Base-by-base conservation (phyloP, 2,888 invertebrate genomes). In the Blastobasis adustella region DNA sequence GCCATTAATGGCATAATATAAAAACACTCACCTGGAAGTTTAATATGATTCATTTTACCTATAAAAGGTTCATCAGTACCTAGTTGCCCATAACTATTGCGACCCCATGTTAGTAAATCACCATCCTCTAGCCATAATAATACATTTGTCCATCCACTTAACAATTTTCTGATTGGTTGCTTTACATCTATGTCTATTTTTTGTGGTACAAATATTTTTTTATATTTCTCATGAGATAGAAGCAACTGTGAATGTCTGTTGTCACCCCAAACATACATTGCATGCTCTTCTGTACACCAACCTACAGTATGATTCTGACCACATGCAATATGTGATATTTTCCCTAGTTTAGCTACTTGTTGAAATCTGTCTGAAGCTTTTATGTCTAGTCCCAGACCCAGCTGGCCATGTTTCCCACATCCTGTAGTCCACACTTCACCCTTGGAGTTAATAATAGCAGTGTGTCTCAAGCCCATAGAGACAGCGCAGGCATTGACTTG, bases 231-330 rank as follows among this genome's bases (percentile, higher is more conserved):
- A 50, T 88, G 78, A 61, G 90, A 90, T 7, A 92, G 67, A 8
- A 94, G 91, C 49, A 95, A 79, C 69, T 97, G 96, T 0, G 96
- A 94, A 76, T 92, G 93, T 76, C 93, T 95, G 68, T 96, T 96
- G 66, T 95, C 94, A 37, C 97, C 97, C 92, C 95, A 95, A 9
- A 89, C 92, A 85, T 89, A 94, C 54, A 92, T 83, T 52, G 89
- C 91, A 63, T 92, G 92, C 54, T 89, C 80, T 46, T 77, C 76
- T 42, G 78, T 70, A 53, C 76, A 76, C 89, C 89, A 89, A 40
- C 91, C 92, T 42, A 94, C 73, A 6, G 93, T 93, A 72, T 96
- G 95, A 67, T 95, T 93, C 77, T 96, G 95, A 2, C 97, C 97
- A 76, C 95, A 95, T 45, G 92, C 90, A 50, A 95, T 88, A 68